Percentiles rank a stretch among this genome's conserved stretches.
These are phyloP conservation scores for Trachelus tabidus DNA, from an alignment of 2,888 invertebrate species.

Conservation along the genomic window DNA sequence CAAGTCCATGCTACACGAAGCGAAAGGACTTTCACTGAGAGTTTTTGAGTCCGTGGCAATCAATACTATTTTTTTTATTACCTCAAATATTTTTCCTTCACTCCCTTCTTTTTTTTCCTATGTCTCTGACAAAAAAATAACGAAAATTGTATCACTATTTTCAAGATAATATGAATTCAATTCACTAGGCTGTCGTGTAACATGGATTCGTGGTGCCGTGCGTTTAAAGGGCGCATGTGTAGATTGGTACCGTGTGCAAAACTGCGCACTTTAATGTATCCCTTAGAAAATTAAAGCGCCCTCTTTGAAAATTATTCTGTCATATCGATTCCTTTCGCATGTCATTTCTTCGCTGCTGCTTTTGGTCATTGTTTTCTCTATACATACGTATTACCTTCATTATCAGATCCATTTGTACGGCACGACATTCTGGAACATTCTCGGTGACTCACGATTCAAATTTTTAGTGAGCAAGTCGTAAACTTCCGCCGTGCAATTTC, in stretches of 20 bases:
- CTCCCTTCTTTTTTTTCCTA: not conserved
- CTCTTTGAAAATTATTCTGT: not conserved
- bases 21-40: not conserved
- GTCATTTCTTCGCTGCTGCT: too few relatives aligned
- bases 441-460: not conserved
- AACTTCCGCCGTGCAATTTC: not conserved
- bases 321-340: not conserved
- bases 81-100: not conserved
- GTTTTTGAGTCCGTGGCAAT: not conserved
- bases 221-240: constrained; percentile 38
- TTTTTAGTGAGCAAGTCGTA: not conserved
- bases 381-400: not conserved
- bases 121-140: not conserved
- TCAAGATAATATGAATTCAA: not conserved
- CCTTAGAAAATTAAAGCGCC: not conserved
- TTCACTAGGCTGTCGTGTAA: constrained; percentile 8
- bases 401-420: not conserved
- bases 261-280: not conserved
- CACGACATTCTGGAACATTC: not conserved
- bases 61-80: not conserved
- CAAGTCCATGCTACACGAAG: constrained; percentile 11
- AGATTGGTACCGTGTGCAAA: constrained; percentile 26
- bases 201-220: constrained; percentile 33
- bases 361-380: not conserved
- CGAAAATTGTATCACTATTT: not conserved